Evolutionary conservation across 2,888 invertebrate species (phyloP), one percentile per base, ranked within the genome.

Genomic region (Itoplectis maculator): DNA sequence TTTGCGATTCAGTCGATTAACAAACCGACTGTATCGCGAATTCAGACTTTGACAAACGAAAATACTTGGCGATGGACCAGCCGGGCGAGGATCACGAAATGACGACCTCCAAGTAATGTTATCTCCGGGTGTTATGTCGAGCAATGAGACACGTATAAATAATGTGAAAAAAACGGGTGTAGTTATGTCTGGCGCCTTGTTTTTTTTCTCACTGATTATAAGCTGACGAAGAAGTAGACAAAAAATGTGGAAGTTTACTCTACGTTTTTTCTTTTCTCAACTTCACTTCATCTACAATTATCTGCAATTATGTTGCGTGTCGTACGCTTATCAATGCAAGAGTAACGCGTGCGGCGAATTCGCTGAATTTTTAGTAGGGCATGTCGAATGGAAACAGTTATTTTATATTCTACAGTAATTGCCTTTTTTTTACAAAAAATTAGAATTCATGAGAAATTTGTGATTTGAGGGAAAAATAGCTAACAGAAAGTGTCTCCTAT

Each of bases 201-300:
- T 51, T 51, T 51, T n/a, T 51, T 51, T 51, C 8, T 51, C 8
- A 51, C 20, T 51, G 49, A 51, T 51, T 18, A 51, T 15, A 51
- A 2, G 20, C 9, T 9, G 15, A n/a, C 15, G 47, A 3, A 1
- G 3, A 47, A n/a, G 47, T n/a, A 15, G 47, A 47, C 13, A 47
- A 47, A 47, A 15, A 47, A 47, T 4, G 47, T 47, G 47, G 47
- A 47, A 47, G 15, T 47, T 2, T 47, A 47, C 47, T 47, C 6
- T 2, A 47, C 15, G 5, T 47, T 47, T 47, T n/a, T 47, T 47
- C 15, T 29, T n/a, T 47, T 47, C 15, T 47, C 47, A 47, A 47
- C 15, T 47, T 3, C 4, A 47, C 15, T 47, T 47, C 4, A n/a
- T 47, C 4, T 47, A 15, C n/a, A 5, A 11, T 47, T 47, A n/a